These are phyloP conservation scores for Tetraodon nigroviridis DNA, from an alignment of 2,113 vertebrate species.

Conservation along the genomic window DNA sequence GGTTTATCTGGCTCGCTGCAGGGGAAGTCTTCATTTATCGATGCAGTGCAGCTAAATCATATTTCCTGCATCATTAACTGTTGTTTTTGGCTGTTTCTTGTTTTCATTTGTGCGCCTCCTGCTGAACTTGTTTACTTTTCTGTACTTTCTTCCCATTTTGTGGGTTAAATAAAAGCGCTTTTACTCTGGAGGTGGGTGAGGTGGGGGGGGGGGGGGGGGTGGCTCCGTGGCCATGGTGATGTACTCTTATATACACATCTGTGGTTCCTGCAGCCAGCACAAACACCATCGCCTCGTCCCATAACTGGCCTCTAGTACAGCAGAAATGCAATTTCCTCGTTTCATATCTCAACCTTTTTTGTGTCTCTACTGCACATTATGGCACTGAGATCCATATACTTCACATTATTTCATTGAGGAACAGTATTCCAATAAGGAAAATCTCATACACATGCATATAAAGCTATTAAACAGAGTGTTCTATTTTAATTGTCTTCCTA, in stretches of 20 bases:
- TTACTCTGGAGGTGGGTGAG: not conserved
- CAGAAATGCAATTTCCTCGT: no score
- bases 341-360: no score
- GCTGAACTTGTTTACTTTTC: slow-evolving; percentile 17
- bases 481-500: not conserved
- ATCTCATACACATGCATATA: no score
- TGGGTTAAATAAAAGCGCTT: slow-evolving; percentile 4
- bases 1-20: slow-evolving; percentile 43
- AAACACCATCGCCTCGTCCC: not conserved
- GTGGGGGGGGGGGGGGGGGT: not conserved
- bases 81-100: slow-evolving; percentile 31
- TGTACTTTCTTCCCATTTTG: not conserved
- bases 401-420: no score
- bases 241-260: not conserved
- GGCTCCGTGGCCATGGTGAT: not conserved
- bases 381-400: no score
- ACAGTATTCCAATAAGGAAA: no score
- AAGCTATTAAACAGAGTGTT: not conserved
- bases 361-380: not conserved
- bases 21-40: slow-evolving; percentile 26
- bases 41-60: slow-evolving; percentile 38
- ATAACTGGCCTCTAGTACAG: slow-evolving; percentile 10
- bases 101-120: slow-evolving; percentile 9
- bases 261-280: not conserved
- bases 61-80: slow-evolving; percentile 54